Conservation (phyloP, 1,140 invertebrate genomes). For the Polypedilum pembai region DNA sequence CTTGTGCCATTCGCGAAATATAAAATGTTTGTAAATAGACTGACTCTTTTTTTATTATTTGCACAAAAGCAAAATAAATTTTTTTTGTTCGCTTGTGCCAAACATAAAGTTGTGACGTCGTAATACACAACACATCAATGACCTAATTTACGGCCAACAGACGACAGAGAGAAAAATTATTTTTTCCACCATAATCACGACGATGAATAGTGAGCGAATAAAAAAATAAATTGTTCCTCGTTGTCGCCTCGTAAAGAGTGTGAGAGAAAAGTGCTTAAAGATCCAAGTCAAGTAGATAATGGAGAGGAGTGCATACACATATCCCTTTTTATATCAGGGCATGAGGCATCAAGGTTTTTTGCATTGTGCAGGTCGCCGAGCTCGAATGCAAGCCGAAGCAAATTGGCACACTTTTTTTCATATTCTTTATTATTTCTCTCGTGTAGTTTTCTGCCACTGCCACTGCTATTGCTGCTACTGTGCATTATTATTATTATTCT, state of each 20-base stretch:
- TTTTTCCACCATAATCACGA: neutral
- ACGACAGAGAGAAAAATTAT: neutral
- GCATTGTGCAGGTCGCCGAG: slow-evolving; percentile 24
- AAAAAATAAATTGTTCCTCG: too few relatives aligned
- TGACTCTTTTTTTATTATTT: neutral
- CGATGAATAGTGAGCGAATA: too few relatives aligned
- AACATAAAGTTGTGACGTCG: slow-evolving; percentile 20
- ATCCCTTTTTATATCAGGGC: neutral
- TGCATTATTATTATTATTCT: slow-evolving; percentile 10
- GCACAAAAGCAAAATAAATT: neutral
- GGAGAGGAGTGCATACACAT: neutral
- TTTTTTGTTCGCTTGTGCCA: slow-evolving; percentile 20
- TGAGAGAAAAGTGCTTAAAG: neutral
- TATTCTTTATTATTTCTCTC: neutral
- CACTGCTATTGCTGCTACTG: neutral
- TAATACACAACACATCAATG: neutral
- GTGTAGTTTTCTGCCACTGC: neutral
- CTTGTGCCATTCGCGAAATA: neutral
- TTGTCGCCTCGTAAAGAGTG: neutral
- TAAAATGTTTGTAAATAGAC: neutral
- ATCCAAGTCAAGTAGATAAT: neutral
- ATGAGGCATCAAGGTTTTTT: slow-evolving; percentile 19
- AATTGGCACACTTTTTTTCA: slow-evolving; percentile 26
- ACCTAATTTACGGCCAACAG: slow-evolving; percentile 7
- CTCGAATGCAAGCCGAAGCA: neutral